Percentiles rank a stretch among this genome's conserved stretches.
phyloP scores from a whole-genome alignment of 2,113 vertebrate species.

The Cyanocitta stelleri region DNA sequence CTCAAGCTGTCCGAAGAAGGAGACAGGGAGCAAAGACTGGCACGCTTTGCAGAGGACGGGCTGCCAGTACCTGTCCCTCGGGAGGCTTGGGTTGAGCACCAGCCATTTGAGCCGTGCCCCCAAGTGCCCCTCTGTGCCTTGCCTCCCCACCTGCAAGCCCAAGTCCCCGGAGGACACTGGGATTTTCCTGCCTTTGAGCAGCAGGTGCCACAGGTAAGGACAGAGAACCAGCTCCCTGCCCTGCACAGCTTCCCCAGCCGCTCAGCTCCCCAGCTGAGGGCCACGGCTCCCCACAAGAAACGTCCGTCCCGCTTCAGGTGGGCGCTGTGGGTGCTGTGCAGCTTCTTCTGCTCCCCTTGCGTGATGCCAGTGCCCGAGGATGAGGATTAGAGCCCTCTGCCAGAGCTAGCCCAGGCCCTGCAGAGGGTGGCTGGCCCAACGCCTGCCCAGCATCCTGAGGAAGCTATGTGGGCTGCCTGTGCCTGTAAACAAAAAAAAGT shows the following conservation, averaged over 20 bases:
- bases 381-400: neutral
- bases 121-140: neutral
- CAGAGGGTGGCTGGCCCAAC: fast-evolving
- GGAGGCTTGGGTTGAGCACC: neutral
- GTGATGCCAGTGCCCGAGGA: neutral
- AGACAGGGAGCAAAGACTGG: neutral
- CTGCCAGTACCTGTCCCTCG: neutral
- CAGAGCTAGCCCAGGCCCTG: neutral
- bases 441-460: neutral
- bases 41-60: neutral
- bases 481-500: too few relatives aligned
- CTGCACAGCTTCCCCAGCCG: neutral
- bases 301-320: fast-evolving
- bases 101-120: neutral
- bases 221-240: neutral
- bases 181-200: neutral
- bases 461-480: neutral
- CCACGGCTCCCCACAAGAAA: neutral
- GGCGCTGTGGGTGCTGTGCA: neutral
- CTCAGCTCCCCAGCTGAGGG: neutral
- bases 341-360: neutral
- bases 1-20: neutral
- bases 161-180: neutral
- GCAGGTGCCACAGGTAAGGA: neutral
- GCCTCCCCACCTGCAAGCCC: neutral